phyloP scores from a whole-genome alignment of 2,797 vertebrate genomes.

The Hypotaenidia okinawae region DNA sequence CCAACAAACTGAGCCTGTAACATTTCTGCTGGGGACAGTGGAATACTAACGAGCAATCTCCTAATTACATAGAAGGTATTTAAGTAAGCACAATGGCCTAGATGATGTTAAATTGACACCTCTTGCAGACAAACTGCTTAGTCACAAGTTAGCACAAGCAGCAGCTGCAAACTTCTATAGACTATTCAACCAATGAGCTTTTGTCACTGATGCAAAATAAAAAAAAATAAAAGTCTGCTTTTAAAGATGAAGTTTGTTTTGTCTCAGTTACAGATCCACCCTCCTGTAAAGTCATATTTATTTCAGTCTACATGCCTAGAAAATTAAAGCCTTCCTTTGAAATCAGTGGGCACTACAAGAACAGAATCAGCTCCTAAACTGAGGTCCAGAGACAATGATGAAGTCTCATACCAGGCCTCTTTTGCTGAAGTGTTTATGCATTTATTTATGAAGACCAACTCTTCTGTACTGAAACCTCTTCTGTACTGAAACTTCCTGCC shows the following conservation, averaged over 20 bases:
- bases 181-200: not conserved
- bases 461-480: not conserved
- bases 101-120: not conserved
- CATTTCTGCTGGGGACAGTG: conserved; percentile 18
- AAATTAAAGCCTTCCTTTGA: not conserved
- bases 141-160: not conserved
- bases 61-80: conserved; percentile 17
- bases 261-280: not conserved
- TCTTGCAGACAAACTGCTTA: not conserved
- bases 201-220: not conserved
- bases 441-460: not conserved
- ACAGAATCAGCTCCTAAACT: not conserved
- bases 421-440: not conserved
- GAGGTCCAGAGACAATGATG: not conserved
- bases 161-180: not conserved
- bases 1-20: not conserved
- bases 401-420: not conserved
- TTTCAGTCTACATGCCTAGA: not conserved
- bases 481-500: not conserved
- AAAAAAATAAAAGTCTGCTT: not conserved
- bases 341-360: not conserved
- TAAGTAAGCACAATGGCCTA: not conserved
- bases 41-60: not conserved
- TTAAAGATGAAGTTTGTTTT: not conserved
- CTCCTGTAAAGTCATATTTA: not conserved